These are phyloP conservation scores for Phylloscopus trochiloides DNA, from an alignment of 2,113 vertebrate genomes.

Conservation along the genomic window DNA sequence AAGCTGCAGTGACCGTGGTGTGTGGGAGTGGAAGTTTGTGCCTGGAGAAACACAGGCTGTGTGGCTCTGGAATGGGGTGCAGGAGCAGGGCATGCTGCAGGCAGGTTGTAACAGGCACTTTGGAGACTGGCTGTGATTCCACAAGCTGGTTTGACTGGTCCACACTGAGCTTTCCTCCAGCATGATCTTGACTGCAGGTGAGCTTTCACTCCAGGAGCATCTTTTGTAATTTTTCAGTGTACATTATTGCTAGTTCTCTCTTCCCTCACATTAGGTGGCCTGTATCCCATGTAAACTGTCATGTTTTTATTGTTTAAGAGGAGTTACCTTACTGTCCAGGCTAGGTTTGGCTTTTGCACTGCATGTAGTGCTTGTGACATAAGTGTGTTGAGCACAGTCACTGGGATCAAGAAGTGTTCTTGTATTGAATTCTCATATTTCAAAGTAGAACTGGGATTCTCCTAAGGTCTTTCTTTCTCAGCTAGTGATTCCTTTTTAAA, in stretches of 20 bases:
- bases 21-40: background rate
- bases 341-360: background rate
- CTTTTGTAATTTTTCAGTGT: background rate
- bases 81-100: background rate
- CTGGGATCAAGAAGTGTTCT: background rate
- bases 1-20: background rate
- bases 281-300: background rate
- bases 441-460: background rate
- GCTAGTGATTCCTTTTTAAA: background rate
- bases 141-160: conserved; percentile 44
- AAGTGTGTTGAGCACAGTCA: background rate
- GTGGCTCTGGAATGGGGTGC: background rate
- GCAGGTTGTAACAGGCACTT: conserved; percentile 9
- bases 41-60: background rate
- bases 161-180: background rate
- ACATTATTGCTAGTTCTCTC: background rate
- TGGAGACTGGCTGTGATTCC: background rate
- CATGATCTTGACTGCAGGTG: background rate
- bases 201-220: background rate
- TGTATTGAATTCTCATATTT: background rate
- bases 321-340: background rate
- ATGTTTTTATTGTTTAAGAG: background rate
- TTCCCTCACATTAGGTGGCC: background rate
- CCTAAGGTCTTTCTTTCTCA: background rate
- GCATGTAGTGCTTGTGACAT: background rate